Base-by-base conservation (phyloP, 2,113 vertebrate genomes). In the Anser brachyrhynchus region DNA sequence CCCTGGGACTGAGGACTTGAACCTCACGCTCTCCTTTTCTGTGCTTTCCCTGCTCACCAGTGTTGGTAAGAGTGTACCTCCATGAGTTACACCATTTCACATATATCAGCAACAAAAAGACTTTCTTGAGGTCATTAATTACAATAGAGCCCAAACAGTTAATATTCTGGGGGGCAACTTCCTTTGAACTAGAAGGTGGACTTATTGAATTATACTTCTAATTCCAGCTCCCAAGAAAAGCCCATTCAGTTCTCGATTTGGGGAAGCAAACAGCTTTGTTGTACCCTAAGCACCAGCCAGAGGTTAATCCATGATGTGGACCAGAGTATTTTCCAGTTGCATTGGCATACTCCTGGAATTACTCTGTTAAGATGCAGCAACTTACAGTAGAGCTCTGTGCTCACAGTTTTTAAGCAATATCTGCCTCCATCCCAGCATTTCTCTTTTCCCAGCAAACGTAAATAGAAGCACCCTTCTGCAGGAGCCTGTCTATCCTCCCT, bases 151-250 rank as follows among this genome's bases (percentile, higher is more conserved):
- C 22, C 2, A 6, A 90, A 74, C 74, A 54, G 9, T 55, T 57
- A 19, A 2, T 14, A 2, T 2, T 57, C 8, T 1, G 1, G 7
- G 28, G 17, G 3, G 1, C 49, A 37, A 31, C 43, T 20, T 73
- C 25, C 12, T 74, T 70, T 84, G 67, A 81, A 39, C 15, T 67
- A 57, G 33, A 77, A 35, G 26, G 9, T 57, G 11, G 41, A 66
- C 67, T 66, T 84, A 51, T 31, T 89, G 43, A 75, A 61, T 75
- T 82, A 39, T 15, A 57, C 3, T 1, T 64, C 33, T 61, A 67
- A 65, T 43, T 84, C 58, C 59, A 39, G 8, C n/a, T 67, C 22
- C 22, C 51, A 54, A 23, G 46, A 94, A 81, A 12, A 35, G 52
- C 66, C 79, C 26, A 31, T 84, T 67, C 28, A 26, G 2, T 59